A percentile compares a stretch with the other conserved stretches of the same genome.
These are phyloP conservation scores for Rostratula benghalensis DNA, from an alignment of 2,113 vertebrate species.

Conservation along the genomic window DNA sequence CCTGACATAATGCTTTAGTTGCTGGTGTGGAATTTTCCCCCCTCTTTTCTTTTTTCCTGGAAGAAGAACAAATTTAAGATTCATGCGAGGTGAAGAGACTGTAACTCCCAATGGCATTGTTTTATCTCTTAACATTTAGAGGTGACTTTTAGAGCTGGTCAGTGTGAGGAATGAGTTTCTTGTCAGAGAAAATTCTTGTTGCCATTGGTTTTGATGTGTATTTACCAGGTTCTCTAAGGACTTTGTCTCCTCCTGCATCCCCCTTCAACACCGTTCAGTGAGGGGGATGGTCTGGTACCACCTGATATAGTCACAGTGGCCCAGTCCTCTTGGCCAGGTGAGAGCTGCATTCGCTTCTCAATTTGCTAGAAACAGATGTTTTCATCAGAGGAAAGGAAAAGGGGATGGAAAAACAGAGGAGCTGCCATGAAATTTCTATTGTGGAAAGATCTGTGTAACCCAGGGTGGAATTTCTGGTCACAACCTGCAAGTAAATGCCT, in stretches of 20 bases:
- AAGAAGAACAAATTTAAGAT: neutral
- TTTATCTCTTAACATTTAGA: constrained; percentile 25
- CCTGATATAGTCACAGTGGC: neutral
- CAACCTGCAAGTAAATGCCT: neutral
- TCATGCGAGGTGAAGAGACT: neutral
- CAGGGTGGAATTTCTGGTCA: neutral
- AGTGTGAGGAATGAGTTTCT: neutral
- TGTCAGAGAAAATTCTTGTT: neutral
- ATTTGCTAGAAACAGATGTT: constrained; percentile 17
- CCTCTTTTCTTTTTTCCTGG: neutral
- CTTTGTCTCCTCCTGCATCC: neutral
- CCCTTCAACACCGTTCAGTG: neutral
- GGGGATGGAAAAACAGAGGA: neutral
- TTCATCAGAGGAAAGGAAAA: neutral
- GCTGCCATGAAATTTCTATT: neutral
- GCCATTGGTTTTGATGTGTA: neutral
- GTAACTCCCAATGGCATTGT: neutral
- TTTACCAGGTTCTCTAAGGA: neutral
- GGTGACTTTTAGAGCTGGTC: constrained; percentile 9
- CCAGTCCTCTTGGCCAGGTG: neutral
- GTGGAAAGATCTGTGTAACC: neutral
- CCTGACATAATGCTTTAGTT: neutral
- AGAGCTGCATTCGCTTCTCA: neutral
- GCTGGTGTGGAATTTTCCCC: neutral
- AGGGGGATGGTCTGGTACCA: fast-evolving